Evolutionary conservation across 2,797 vertebrate genomes (phyloP), one percentile per base, ranked within the genome.

Genomic region (Sardinella longiceps): DNA sequence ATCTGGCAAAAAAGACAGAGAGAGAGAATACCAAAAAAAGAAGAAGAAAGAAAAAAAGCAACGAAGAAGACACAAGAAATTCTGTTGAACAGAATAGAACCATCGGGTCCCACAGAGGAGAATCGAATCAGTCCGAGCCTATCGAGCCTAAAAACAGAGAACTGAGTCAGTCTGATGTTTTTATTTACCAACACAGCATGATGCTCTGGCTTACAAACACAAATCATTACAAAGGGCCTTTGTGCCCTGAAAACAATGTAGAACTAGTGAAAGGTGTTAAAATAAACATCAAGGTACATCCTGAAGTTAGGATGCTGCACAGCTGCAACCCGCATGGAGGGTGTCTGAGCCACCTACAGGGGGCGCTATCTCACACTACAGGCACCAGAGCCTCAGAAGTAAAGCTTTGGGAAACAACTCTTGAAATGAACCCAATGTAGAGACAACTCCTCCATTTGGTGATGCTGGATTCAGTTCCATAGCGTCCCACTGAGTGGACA

Each of bases 21-120:
- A 53, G 20, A 20, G 20, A 53, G 51, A 53, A 53, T 12, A 43
- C 43, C 1, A 43, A 43, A 58, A 58, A 9, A 58, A 58, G 56
- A 58, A 23, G 20, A 58, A 3, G 56, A 11, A 20, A 23, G 20
- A 53, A 5, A 51, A 51, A 14, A 60, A 60, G 43, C 43, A 0
- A 43, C 4, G 56, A 60, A 60, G 56, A 60, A 63, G 58, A 60
- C 7, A 1, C 7, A 25, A 12, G 28, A 28, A 56, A 20, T 56
- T 56, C 53, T 56, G 66, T 86, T 86, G 85, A 85, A 28, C 85
- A 84, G 43, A 85, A 28, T 84, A 84, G 43, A 81, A 66, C 81
- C 86, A 82, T 86, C 87, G 84, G 81, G 81, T 70, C 51, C 82
- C 3, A 1, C 48, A 85, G 84, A 58, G 74, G 83, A 56, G 82